Base-by-base conservation (phyloP, 2,888 invertebrate species). In the Ichneumoninae sp. region DNA sequence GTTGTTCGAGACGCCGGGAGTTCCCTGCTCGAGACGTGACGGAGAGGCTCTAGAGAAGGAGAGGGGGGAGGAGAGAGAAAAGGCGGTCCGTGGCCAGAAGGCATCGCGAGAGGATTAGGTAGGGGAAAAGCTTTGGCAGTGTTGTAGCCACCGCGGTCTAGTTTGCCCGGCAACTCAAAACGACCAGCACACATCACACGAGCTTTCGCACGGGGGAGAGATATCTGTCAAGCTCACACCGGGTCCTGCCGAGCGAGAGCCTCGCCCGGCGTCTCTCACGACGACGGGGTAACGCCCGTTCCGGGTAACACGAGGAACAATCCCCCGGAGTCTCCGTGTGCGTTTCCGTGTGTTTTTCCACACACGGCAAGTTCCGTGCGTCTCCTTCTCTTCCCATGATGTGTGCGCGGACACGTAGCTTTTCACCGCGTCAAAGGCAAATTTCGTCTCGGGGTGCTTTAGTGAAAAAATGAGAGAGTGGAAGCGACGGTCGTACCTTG, bases 141-240 rank as follows among this genome's bases (percentile, higher is more conserved):
- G 88, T 85, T 88, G 89, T 86, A 87, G 85, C 82, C 87, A 88
- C 83, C 62, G 82, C 52, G 86, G 76, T 87, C 68, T 87, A 89
- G 88, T 88, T 87, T 83, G 88, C 84, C 88, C 84, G 89, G 82
- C 87, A 87, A 84, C 88, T 90, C 89, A 89, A 92, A 91, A 90
- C 88, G 89, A 88, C 85, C 88, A 88, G 86, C 87, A 87, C 88
- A 74, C 75, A 71, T 26, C 40, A 60, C 76, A 71, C 83, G 80
- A 84, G 85, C 84, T 85, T 86, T 86, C 78, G 30, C 62, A 6
- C 52, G 57, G 44, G 62, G 30, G 30, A 70, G 81, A 57, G 22
- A 52, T 75, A 68, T 84, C 84, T 84, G 84, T 82, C 84, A 82
- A 80, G 82, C 71, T 81, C 75, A 82, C 76, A 75, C 66, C 82